Base-by-base conservation (phyloP, 2,888 invertebrate genomes). In the Augochlorella aurata region DNA sequence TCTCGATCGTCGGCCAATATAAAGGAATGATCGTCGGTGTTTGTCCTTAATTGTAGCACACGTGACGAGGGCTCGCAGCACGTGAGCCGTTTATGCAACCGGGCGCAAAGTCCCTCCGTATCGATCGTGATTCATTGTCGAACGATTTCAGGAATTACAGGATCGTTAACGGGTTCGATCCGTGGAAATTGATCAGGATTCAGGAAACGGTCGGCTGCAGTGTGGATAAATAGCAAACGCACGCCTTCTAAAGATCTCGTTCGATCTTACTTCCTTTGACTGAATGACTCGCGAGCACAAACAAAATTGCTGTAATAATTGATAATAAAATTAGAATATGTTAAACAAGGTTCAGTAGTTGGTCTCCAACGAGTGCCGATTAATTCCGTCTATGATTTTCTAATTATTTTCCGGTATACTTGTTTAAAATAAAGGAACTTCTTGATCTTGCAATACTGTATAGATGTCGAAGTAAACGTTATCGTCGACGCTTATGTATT, bases 1-100 rank as follows among this genome's bases (percentile, higher is more conserved):
- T 67, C 21, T 12, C 14, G 65, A n/a, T 21, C 14, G 24, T 1
- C 24, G 24, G 47, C 3, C 47, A 47, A 67, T 47, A 16, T 21
- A 44, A 54, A 12, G 24, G 24, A 66, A 52, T 21, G 44, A 66
- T 45, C 47, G 3, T 18, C 16, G 47, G 12, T 61, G 45, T 24
- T 5, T 81, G 63, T 47, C 29, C 44, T 49, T 79, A 75, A 76
- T 65, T 79, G 49, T n/a, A 16, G 50, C 50, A 24, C 80, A 38
- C 75, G 76, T 66, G 80, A 63, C 68, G 5, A 38, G 61, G 10
- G 9, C 2, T 0, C 12, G 29, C 16, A 29, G 18, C 73, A 70
- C 66, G 76, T 38, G 76, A 47, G 63, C 66, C 76, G 72, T 29
- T 83, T 81, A 68, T 61, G 77, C 74, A 77, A 83, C 24, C 10